Evolutionary conservation across 2,797 vertebrate species (phyloP), one percentile per base, ranked within the genome.

Genomic region (Sciurus carolinensis): DNA sequence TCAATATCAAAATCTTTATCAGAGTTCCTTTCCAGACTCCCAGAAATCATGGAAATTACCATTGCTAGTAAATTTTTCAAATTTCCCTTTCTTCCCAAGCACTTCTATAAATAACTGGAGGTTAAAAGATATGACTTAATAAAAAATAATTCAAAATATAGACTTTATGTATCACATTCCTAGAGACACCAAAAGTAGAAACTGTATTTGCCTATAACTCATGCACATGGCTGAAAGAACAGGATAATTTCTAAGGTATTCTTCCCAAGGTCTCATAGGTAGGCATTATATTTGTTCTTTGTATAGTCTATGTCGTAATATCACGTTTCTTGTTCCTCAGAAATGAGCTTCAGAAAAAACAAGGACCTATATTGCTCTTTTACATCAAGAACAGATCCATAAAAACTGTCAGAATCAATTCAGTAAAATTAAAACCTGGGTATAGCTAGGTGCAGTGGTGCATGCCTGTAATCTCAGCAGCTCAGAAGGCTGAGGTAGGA

Each of bases 1-100:
- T 77, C 22, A 87, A 30, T 77, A 93, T 36, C 13, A 97, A 93
- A 95, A 79, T 20, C 6, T 73, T 84, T 77, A 73, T 77, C 28
- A 89, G 85, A 79, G 15, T 11, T 54, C 2, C 69, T 54, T 54
- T 75, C 30, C 7, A 85, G 93, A 71, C 52, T 6, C 76, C 5
- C 3, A 44, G 30, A 57, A 76, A 69, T 90, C 36, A 82, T 75
- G 10, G 50, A 76, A 87, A 69, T 54, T 82, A 64, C 1, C 22
- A 44, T 59, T 73, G 4, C 4, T 62, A 84, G 22, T 5, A 72
- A 57, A 24, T 64, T 97, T 95, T 26, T 30, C 20, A 94, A 87
- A 85, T 79, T 15, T 15, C 4, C 3, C 44, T 47, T 3, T 4
- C 0, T 33, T 1, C 26, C 44, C 3, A 39, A 76, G 12, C 18